These are phyloP conservation scores for Daphoenositta chrysoptera DNA, from an alignment of 2,113 vertebrate genomes.

Conservation along the genomic window DNA sequence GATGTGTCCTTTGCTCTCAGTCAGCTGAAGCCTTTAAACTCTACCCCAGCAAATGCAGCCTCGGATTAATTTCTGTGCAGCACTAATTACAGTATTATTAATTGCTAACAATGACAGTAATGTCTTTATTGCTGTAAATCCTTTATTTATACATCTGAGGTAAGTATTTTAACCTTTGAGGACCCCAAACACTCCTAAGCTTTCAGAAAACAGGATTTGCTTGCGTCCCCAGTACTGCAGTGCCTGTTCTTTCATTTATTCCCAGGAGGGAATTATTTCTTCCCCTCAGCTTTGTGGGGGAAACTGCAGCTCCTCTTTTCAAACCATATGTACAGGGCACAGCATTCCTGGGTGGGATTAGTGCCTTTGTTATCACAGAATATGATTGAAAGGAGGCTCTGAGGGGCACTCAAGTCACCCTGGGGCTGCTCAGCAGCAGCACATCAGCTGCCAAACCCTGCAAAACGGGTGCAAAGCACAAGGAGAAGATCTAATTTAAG, in stretches of 20 bases:
- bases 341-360: background rate
- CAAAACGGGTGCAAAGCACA: rapidly evolving
- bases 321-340: background rate
- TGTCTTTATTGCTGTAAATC: background rate
- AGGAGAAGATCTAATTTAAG: background rate
- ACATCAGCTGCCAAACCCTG: background rate
- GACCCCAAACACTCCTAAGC: background rate
- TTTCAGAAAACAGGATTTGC: background rate
- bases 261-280: background rate
- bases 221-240: background rate
- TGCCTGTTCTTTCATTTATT: background rate
- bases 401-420: background rate
- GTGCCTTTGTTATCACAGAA: background rate
- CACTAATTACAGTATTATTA: background rate
- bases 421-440: background rate
- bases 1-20: background rate
- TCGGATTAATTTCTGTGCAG: background rate
- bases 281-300: background rate
- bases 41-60: background rate
- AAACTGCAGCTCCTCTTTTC: background rate
- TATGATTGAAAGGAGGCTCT: background rate
- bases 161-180: background rate
- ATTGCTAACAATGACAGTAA: background rate
- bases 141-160: background rate
- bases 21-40: background rate